Evolutionary conservation across 2,797 vertebrate species (phyloP), one percentile per base, ranked within the genome.

Genomic region (Chromobotia macracanthus): DNA sequence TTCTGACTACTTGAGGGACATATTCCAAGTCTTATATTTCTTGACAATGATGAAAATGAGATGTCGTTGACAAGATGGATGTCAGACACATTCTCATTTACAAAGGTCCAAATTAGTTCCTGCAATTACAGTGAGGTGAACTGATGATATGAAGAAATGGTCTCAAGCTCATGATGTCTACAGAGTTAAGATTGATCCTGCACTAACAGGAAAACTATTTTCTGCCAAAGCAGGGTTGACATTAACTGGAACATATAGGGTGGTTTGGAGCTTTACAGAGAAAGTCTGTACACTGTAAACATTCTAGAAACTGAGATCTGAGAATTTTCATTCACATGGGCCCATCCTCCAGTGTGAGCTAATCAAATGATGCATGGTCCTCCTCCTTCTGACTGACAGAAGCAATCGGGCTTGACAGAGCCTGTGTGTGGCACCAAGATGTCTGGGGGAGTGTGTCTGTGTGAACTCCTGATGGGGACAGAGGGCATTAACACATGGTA

Each of bases 281-380:
- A 65, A 38, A 19, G 13, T 60, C 5, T 28, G 56, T 28, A 28
- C 23, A 28, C 12, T 28, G 56, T 28, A 25, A 28, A 60, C 23
- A 60, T 60, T 60, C 16, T 28, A 31, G 58, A 60, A 60, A 60
- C 23, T 28, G 5, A 28, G 15, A 41, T 35, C 25, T 5, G 6
- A 65, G 28, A 63, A 35, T 63, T 31, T 63, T 31, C 41, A n/a
- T 51, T 19, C 18, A 56, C 15, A 50, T 5, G 21, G 16, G 15
- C 28, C 35, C 13, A 21, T 77, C 35, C 38, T 25, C 51, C 35
- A 73, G 9, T 63, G 38, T 63, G 72, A 74, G 48, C 41, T 61
- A 61, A 73, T 73, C 56, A 73, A 73, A 73, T 73, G 46, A 73
- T 61, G 19, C 18, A 58, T 53, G 21, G 25, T 25, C 21, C 63